Percentiles rank a stretch among this genome's conserved stretches.
phyloP scores from a whole-genome alignment of 2,797 vertebrate genomes.

The Pipistrellus pygmaeus region DNA sequence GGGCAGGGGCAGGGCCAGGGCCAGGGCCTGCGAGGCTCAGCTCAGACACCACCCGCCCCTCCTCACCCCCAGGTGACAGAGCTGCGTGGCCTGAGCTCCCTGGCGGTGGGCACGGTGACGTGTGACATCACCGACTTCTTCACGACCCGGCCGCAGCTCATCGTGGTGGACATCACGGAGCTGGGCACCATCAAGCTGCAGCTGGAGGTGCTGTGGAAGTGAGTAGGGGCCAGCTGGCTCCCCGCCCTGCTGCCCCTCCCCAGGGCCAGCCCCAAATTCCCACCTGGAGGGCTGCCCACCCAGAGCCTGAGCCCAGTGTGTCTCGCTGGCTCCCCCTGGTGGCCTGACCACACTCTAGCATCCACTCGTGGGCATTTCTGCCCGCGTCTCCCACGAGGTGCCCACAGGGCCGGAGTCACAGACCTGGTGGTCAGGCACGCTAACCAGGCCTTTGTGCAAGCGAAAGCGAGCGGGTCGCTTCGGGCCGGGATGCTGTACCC shows the following conservation, averaged over 20 bases:
- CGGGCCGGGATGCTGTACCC: rapidly evolving
- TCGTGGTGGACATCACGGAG: constrained; percentile 96
- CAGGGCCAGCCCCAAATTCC: neutral
- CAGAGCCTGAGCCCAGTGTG: neutral
- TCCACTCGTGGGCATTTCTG: rapidly evolving
- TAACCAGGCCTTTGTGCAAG: neutral
- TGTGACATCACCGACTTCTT: constrained; percentile 95
- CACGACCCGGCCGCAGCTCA: constrained; percentile 91
- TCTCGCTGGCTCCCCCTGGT: neutral
- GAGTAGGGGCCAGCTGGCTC: constrained; percentile 76
- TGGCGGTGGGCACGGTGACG: constrained; percentile 93
- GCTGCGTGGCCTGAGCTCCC: constrained; percentile 94
- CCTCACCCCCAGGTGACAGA: constrained; percentile 92
- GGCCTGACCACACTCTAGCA: neutral
- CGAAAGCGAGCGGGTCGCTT: neutral
- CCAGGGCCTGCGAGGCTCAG: rapidly evolving
- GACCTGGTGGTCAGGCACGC: neutral
- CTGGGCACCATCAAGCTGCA: constrained; percentile 98
- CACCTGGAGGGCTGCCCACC: too few relatives aligned
- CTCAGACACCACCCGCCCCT: neutral
- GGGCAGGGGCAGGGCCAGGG: rapidly evolving
- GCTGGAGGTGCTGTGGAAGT: constrained; percentile 97
- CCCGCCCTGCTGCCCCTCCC: rapidly evolving
- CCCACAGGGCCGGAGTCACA: rapidly evolving
- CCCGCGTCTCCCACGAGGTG: neutral